Percentiles rank a stretch among this genome's conserved stretches.
phyloP scores from a whole-genome alignment of 2,113 vertebrate genomes.

The Triplophysa tibetana region DNA sequence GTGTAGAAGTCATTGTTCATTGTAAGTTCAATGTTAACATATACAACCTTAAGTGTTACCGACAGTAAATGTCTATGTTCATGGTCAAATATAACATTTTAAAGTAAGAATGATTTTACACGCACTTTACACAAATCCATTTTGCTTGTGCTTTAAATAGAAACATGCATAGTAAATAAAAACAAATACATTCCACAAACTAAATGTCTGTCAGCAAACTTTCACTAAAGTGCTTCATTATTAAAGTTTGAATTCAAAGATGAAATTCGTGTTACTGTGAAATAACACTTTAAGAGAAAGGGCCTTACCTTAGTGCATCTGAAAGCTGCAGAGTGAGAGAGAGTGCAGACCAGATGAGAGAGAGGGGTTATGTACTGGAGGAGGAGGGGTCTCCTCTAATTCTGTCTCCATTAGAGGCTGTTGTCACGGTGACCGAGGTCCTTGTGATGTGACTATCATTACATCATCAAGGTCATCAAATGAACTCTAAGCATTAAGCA shows the following conservation, averaged over 20 bases:
- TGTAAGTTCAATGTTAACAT: no score
- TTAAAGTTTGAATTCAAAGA: not conserved
- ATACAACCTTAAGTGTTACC: no score
- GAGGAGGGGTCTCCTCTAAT: conserved; percentile 55
- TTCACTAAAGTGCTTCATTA: not conserved
- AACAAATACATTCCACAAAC: no score
- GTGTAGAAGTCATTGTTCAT: no score
- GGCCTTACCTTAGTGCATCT: conserved; percentile 45
- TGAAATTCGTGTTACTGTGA: not conserved
- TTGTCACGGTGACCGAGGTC: conserved; percentile 53
- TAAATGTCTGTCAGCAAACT: not conserved
- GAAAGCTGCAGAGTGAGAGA: not conserved
- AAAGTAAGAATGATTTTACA: no score
- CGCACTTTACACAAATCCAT: no score
- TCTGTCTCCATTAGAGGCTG: conserved; percentile 36
- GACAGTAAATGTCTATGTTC: no score
- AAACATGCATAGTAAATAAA: no score
- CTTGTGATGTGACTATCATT: conserved; percentile 36
- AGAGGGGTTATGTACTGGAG: conserved; percentile 56
- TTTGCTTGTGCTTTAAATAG: no score
- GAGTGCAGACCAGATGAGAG: conserved; percentile 47
- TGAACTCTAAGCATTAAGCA: conserved; percentile 29
- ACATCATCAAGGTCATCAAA: conserved; percentile 51
- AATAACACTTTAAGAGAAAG: conserved; percentile 28
- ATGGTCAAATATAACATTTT: no score